These are phyloP conservation scores for Microctonus aethiopoides DNA, from an alignment of 2,888 invertebrate genomes.

Conservation along the genomic window DNA sequence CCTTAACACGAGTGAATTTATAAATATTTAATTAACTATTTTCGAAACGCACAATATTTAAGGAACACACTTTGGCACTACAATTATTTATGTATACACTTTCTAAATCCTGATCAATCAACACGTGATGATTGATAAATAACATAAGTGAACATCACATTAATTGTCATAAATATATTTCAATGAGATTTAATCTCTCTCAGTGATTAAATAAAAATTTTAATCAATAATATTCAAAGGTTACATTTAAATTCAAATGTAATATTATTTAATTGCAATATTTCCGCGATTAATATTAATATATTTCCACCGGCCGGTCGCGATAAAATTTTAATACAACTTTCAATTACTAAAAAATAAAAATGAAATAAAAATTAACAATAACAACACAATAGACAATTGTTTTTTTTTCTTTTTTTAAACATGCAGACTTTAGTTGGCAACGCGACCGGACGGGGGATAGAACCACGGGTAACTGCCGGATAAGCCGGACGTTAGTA, in stretches of 20 bases:
- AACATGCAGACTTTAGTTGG: conserved; percentile 11
- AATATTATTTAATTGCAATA: neutral
- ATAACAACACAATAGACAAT: neutral
- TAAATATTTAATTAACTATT: neutral
- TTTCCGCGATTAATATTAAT: neutral
- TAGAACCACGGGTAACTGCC: conserved; percentile 59
- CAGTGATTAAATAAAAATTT: neutral
- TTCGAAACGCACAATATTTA: neutral
- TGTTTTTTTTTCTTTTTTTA: conserved; percentile 2
- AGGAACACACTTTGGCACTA: neutral
- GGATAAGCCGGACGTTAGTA: conserved; percentile 33
- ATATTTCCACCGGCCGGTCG: conserved; percentile 13
- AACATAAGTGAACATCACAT: neutral
- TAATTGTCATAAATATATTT: neutral
- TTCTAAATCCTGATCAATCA: neutral
- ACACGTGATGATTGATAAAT: neutral
- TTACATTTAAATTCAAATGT: too few relatives aligned
- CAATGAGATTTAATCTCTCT: neutral
- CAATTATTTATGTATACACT: neutral
- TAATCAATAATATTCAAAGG: neutral
- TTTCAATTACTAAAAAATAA: neutral
- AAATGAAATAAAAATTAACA: neutral
- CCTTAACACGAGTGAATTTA: neutral
- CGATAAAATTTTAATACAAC: neutral
- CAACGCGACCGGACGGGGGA: conserved; percentile 52